phyloP scores from a whole-genome alignment of 2,113 vertebrate species.

The Zapus hudsonius region DNA sequence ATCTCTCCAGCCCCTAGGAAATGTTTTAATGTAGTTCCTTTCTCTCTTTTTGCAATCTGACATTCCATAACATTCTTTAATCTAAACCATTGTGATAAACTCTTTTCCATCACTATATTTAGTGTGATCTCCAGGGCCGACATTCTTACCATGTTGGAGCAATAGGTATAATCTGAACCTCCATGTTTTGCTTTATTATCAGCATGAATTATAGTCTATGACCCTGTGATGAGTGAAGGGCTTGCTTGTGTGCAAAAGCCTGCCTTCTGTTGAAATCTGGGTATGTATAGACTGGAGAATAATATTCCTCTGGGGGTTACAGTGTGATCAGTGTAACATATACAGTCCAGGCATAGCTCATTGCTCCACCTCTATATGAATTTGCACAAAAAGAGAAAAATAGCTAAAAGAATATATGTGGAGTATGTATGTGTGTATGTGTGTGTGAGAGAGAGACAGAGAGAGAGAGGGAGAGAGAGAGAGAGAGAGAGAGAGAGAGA shows the following conservation, averaged over 20 bases:
- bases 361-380: not conserved
- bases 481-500: too few species aligned
- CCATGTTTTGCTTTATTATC: not conserved
- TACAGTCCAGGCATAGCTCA: slow-evolving; percentile 22
- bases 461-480: not conserved
- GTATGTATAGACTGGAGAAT: not conserved
- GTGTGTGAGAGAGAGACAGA: not conserved
- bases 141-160: not conserved
- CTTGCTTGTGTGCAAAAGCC: not conserved
- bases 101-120: not conserved
- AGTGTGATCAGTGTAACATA: not conserved
- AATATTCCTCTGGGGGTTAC: slow-evolving; percentile 27
- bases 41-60: not conserved
- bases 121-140: not conserved
- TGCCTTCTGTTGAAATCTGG: not conserved
- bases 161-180: not conserved
- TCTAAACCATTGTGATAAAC: not conserved
- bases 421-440: too few species aligned
- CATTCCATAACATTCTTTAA: not conserved
- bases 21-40: not conserved
- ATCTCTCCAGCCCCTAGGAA: too few species aligned
- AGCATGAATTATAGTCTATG: not conserved
- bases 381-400: not conserved
- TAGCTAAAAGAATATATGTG: not conserved
- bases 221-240: not conserved